Conservation (phyloP, 2,888 invertebrate species). For the Cataglyphis albicans region DNA sequence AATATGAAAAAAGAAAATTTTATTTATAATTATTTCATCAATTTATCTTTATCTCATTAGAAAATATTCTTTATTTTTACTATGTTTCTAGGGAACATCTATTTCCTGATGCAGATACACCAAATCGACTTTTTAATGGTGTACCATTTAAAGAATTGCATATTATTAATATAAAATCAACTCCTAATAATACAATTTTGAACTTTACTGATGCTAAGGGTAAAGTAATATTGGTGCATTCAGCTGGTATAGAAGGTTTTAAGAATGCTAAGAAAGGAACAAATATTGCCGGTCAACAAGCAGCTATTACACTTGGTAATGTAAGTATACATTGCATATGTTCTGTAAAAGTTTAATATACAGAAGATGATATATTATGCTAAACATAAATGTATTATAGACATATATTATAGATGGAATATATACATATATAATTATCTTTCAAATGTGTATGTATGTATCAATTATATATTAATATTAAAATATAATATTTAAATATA, state of each 20-base stretch:
- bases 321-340: conserved; percentile 87
- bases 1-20: not conserved
- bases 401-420: not conserved
- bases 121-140: conserved; percentile 91
- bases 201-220: conserved; percentile 91
- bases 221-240: conserved; percentile 52
- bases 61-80: not conserved
- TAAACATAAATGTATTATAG: not conserved
- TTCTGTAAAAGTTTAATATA: not conserved
- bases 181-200: conserved; percentile 96
- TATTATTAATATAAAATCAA: conserved; percentile 93
- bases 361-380: not conserved
- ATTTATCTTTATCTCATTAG: not conserved
- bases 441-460: not conserved
- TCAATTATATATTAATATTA: too few relatives aligned
- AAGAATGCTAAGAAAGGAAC: conserved; percentile 98
- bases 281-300: conserved; percentile 98
- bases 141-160: conserved; percentile 93
- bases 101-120: conserved; percentile 91
- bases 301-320: conserved; percentile 92
- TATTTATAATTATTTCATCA: not conserved
- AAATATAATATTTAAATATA: not conserved
- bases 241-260: conserved; percentile 95
- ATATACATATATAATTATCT: not conserved
- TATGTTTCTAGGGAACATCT: conserved; percentile 88